Evolutionary conservation across 2,888 invertebrate species (phyloP).

Genomic region (Diadromus collaris): DNA sequence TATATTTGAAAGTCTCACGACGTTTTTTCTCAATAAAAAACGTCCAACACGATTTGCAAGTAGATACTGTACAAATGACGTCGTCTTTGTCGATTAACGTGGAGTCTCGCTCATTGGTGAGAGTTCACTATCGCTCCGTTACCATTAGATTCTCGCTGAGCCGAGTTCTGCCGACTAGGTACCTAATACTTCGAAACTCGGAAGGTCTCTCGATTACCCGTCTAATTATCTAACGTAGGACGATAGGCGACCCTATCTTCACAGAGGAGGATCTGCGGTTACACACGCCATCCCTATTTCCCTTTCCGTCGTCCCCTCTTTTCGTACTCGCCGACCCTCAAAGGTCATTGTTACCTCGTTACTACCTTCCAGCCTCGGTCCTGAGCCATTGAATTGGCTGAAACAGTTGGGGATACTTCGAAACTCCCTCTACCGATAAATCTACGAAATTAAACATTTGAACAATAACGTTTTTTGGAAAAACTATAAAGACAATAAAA

Average conservation of each 20-base stretch:
- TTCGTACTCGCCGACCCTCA: constrained; percentile 59
- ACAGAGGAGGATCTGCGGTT: constrained; percentile 73
- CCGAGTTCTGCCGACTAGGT: constrained; percentile 50
- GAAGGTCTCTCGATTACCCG: constrained; percentile 75
- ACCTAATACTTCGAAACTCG: constrained; percentile 55
- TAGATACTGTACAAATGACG: constrained; percentile 40
- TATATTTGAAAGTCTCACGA: constrained; percentile 33
- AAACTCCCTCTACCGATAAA: constrained; percentile 29
- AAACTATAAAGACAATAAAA: neutral
- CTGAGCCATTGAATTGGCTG: constrained; percentile 50
- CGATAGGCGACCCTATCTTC: constrained; percentile 73
- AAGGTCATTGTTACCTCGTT: constrained; percentile 79
- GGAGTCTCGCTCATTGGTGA: constrained; percentile 6
- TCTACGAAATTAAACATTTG: neutral
- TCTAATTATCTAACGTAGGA: constrained; percentile 77
- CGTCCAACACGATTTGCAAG: constrained; percentile 22
- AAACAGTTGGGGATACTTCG: constrained; percentile 6
- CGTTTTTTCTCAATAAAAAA: constrained; percentile 34
- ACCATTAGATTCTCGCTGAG: constrained; percentile 50
- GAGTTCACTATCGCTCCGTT: constrained; percentile 33
- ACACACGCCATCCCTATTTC: constrained; percentile 66
- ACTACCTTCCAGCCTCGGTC: constrained; percentile 74
- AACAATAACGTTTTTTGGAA: neutral
- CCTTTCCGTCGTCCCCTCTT: constrained; percentile 65
- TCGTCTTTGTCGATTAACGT: constrained; percentile 14